Evolutionary conservation across 2,888 invertebrate species (phyloP), one percentile per base, ranked within the genome.

Genomic region (Volucella inflata): DNA sequence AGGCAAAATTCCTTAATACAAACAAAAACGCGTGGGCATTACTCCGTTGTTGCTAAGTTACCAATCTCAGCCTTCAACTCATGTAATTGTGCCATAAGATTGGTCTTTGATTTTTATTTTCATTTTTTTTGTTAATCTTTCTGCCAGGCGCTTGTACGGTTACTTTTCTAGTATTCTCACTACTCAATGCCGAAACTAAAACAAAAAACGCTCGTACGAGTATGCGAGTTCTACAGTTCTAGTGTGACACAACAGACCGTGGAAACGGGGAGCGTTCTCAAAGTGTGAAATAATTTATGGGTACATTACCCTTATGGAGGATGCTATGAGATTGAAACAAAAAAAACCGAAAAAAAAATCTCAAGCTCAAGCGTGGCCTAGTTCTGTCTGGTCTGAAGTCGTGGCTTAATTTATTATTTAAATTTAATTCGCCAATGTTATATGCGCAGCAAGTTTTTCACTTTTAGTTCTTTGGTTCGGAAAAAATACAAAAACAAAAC

Each of bases 341-440:
- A 55, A n/a, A 51, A 30, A 11, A 14, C 21, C 21, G 21, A 65
- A 40, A 68, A 14, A n/a, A 40, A 10, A 70, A 46, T 71, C 67
- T 59, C 42, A 84, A 84, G 71, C 71, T 75, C 75, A 79, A 84
- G 71, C 79, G 65, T 84, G 84, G 84, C 84, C 84, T 84, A 84
- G 84, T 84, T 75, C 42, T 75, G 75, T 84, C 79, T 70, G 65
- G 70, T 55, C 72, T 71, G 70, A 67, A 79, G 44, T 53, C 46
- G 59, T 16, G 65, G 75, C 79, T 75, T 71, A 79, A 79, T 76
- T 79, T 76, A 79, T 75, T 79, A 84, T 75, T 84, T 79, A 84
- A 84, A 84, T 84, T 84, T 53, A 75, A 84, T 79, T 75, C 75
- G 62, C 46, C 57, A 21, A 57, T 57, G 57, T 62, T 42, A 62